Evolutionary conservation across 1,140 invertebrate genomes (phyloP), one percentile per base, ranked within the genome.

Genomic region (Drosophila ananassae): DNA sequence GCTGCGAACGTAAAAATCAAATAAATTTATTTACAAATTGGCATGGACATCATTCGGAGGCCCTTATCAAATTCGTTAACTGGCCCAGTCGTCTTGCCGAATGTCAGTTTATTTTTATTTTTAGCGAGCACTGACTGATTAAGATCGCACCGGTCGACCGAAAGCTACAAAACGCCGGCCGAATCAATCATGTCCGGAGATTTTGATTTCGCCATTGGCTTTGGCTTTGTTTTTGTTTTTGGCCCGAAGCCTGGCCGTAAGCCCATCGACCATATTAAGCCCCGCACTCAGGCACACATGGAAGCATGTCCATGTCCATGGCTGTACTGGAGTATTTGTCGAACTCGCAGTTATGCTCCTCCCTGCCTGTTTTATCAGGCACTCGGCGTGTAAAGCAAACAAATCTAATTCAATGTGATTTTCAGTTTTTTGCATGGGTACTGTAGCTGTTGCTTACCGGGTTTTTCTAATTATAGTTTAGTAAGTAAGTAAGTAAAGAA

Each of bases 1-100:
- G 28, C 24, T 25, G 13, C 61, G 39, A 58, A 48, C 28, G 25
- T 21, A 37, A 55, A 57, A 78, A 75, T 78, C 54, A 60, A 81
- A 81, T 80, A 64, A 68, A 68, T 75, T 59, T 68, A 75, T 66
- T 76, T 71, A 68, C 69, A 78, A 85, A 87, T 85, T 85, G 82
- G 64, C 74, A 67, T 56, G 55, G 61, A 75, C 83, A 78, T 87
- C 51, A 39, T 21, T 39, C 60, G 48, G 41, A 37, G 61, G 8
- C 13, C 44, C 61, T 85, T 75, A 85, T 87, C 77, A 61, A 25
- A 17, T 50, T 69, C 8, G 12, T 39, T 4, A 10, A 10, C 34
- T 12, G 34, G 63, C 30, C 41, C 63, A 32, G n/a, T 67, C 63
- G 34, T 69, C 48, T 34, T 30, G 47, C 46, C 64, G 51, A 66